Evolutionary conservation across 2,113 vertebrate genomes (phyloP).

Genomic region (Plectropomus leopardus): DNA sequence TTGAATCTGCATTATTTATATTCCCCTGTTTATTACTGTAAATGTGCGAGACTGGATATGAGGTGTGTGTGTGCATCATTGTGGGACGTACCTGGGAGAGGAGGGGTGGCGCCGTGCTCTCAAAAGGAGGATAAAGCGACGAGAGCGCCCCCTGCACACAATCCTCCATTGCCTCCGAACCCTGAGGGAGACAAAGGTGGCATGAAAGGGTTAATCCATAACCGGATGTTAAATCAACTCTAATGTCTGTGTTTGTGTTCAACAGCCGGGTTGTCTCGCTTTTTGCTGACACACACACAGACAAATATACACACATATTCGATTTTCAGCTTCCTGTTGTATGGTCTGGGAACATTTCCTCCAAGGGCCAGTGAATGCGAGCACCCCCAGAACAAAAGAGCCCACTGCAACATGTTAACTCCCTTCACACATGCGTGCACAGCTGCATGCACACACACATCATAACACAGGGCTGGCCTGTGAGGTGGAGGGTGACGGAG

Average conservation of each 20-base stretch:
- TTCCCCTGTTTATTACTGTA: background rate
- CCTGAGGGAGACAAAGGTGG: constrained; percentile 75
- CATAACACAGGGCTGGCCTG: constrained; percentile 23
- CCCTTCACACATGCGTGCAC: constrained; percentile 11
- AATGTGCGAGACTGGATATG: background rate
- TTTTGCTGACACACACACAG: constrained; percentile 53
- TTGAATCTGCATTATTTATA: constrained; percentile 39
- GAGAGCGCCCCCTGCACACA: constrained; percentile 95
- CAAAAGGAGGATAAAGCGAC: constrained; percentile 92
- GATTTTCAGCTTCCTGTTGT: constrained; percentile 79
- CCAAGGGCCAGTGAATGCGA: constrained; percentile 36
- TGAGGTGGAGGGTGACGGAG: constrained; percentile 62
- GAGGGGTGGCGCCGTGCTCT: constrained; percentile 92
- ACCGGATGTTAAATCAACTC: constrained; percentile 47
- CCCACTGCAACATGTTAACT: constrained; percentile 18
- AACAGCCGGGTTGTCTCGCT: constrained; percentile 59
- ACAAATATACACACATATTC: constrained; percentile 45
- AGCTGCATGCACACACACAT: constrained; percentile 25
- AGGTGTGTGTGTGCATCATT: background rate
- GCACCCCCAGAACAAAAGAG: constrained; percentile 62
- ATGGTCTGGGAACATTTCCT: constrained; percentile 76
- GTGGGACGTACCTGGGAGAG: constrained; percentile 87
- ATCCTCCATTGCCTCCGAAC: constrained; percentile 94
- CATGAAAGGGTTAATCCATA: constrained; percentile 60
- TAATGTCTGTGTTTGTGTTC: constrained; percentile 65